Evolutionary conservation across 2,113 vertebrate species (phyloP), one percentile per base, ranked within the genome.

Genomic region (Epinephelus fuscoguttatus): DNA sequence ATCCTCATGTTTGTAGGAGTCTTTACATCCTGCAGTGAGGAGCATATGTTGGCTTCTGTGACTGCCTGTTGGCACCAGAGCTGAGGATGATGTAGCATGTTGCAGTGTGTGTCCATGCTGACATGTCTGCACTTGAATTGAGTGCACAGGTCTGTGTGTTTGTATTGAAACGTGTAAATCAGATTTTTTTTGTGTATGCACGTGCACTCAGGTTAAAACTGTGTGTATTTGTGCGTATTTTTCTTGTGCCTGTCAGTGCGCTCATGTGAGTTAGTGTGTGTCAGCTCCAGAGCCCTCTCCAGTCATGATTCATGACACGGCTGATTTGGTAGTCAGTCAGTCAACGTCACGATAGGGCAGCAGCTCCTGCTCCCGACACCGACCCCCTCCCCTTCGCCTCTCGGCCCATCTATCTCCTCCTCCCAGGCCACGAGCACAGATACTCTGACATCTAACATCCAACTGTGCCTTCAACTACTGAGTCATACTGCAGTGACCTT

Each of bases 291-390:
- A 84, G 78, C 57, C 42, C 57, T 78, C 87, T 50, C n/a, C 70
- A 67, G 69, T 78, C 76, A 83, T 91, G 92, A 91, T 89, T 91
- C 82, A 87, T 94, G 94, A 93, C 93, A 93, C 11, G 70, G 60
- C 18, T 64, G 83, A 94, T 95, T 92, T 91, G 80, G 74, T 61
- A 89, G 82, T 89, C 90, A 90, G 84, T 94, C 93, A 93, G 81
- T 94, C 92, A 94, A 79, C 37, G 84, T 93, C 87, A 89, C 63
- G 19, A 84, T 64, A 52, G 70, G 78, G 56, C 70, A 70, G 80
- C 57, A 61, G 57, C 42, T 42, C 27, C 70, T 52, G 33, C 69
- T 60, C 47, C 75, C 70, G 71, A 21, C 61, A 23, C 72, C 1
- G 12, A 23, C n/a, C 27, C 70, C 3, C 4, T 18, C n/a, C 66